Conservation (phyloP, 1,140 invertebrate species). For the Tetraneura akinire region DNA sequence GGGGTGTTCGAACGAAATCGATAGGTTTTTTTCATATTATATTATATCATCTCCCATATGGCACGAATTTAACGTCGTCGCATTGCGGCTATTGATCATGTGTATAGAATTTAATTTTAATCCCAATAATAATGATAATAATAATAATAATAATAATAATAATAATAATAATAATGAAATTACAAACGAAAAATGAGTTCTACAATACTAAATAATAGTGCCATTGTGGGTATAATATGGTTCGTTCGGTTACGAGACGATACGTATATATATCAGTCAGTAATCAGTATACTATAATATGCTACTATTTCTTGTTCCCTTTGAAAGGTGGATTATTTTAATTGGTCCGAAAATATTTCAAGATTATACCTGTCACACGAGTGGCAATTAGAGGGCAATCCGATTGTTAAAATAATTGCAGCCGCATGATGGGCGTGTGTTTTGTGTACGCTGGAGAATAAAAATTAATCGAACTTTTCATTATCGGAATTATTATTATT, state of each 20-base stretch:
- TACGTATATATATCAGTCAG: not conserved
- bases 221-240: not conserved
- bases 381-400: conserved; percentile 45
- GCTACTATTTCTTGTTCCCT: conserved; percentile 11
- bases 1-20: conserved; percentile 28
- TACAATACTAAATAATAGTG: no score
- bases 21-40: conserved; percentile 5
- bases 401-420: conserved; percentile 51
- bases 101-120: not conserved
- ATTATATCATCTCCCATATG: conserved; percentile 27
- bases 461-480: conserved; percentile 51
- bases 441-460: conserved; percentile 39
- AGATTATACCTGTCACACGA: conserved; percentile 49
- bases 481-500: conserved; percentile 50
- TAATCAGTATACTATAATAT: not conserved
- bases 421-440: conserved; percentile 39
- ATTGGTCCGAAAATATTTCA: conserved; percentile 43
- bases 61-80: conserved; percentile 2
- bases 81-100: not conserved
- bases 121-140: conserved; percentile 33
- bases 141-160: conserved; percentile 10
- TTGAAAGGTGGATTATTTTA: conserved; percentile 46
- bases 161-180: conserved; percentile 24
- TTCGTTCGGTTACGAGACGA: not conserved
- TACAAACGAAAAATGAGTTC: not conserved